Base-by-base conservation (phyloP, 2,113 vertebrate species). In the Scatophagus argus region DNA sequence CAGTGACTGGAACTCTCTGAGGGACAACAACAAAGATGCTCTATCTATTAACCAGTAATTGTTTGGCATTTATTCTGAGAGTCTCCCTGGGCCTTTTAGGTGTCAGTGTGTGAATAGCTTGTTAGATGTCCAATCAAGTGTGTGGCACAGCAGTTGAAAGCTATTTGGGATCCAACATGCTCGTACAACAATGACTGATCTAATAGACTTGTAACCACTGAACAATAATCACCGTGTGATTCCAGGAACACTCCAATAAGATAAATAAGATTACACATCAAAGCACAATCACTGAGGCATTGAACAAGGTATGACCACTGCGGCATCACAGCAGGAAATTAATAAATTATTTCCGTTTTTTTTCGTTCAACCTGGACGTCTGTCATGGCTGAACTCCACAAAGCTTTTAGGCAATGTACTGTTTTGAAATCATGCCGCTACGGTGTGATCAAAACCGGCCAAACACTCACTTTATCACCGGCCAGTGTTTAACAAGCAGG, bases 121-220 rank as follows among this genome's bases (percentile, higher is more conserved):
- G 47, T 76, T 74, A 59, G 62, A 84, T 59, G 10, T 76, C 49
- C 68, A 84, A 80, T 92, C 83, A 84, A 38, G 54, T 49, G 11
- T 65, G 65, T 46, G 47, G 36, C 55, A 16, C 38, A 63, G 79
- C 39, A 8, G 43, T 51, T 41, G 17, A 10, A 54, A 52, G 51
- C 47, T 43, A 36, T 79, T 49, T 79, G 25, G 16, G 34, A 56
- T 71, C 70, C 43, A 64, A 70, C 29, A 46, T 13, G 6, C 56
- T 70, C 2, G 6, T 32, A 65, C 41, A 76, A 55, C 2, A 5
- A 19, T n/a, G 16, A 13, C 8, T 64, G 54, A 77, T 52, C 16
- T 38, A 55, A 64, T 32, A 29, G 55, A 41, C 38, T 59, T 78
- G n/a, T 32, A 81, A 59, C 19, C 46, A 52, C 39, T 68, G 70